Base-by-base conservation (phyloP, 2,797 vertebrate genomes). In the Prionace glauca region DNA sequence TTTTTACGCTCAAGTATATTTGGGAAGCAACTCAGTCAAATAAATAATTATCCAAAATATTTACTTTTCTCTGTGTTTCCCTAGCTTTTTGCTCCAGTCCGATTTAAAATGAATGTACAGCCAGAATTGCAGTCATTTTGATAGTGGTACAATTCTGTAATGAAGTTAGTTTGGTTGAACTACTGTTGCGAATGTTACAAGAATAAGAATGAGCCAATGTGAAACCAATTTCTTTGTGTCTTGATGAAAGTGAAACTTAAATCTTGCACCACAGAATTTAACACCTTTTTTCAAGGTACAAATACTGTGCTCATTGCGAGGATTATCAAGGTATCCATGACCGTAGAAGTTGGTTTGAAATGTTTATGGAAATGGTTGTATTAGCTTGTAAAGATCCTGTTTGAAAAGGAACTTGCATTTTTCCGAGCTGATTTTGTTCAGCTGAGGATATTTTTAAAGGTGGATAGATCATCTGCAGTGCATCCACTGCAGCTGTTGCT, bases 401-500 rank as follows among this genome's bases (percentile, higher is more conserved):
- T 95, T 56, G 7, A 50, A 72, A 74, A 41, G 60, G 20, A 94
- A 29, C 3, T 14, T 50, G 18, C 9, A 29, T 95, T 95, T 56
- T 71, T 95, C 11, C 14, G 20, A 56, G 67, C 16, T 56, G 12
- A n/a, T 74, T 94, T 95, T 77, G 71, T 50, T 14, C 71, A 77
- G 36, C 56, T 29, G 77, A 74, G 71, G 50, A 95, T 45, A 56
- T 95, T 95, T 74, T 92, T 77, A 77, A 95, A 74, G 74, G 56
- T 95, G 77, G 93, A 74, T 95, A 95, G 93, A 95, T 95, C 93
- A 95, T 74, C 67, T 74, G 71, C 67, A 69, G 90, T 69, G 69
- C 71, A 95, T 72, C 71, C 71, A 95, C 32, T 74, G 93, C 93
- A 95, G 93, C 93, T 95, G 93, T 95, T 95, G 93, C 71, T 95